Evolutionary conservation across 2,888 invertebrate genomes (phyloP).

Genomic region (Thereva nobilitata): DNA sequence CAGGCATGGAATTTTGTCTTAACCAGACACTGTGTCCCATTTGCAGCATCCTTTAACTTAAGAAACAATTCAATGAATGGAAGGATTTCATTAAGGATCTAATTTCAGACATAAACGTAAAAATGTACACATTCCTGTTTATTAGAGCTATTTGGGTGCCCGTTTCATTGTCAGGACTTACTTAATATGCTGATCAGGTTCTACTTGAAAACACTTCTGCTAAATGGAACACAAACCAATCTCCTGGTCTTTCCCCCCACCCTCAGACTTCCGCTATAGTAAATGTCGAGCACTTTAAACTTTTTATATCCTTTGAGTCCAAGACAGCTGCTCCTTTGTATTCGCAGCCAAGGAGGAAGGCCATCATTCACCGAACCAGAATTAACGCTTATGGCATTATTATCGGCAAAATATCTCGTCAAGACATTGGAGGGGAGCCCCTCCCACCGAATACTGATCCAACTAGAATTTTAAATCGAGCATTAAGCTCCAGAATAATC

Average conservation of each 20-base stretch:
- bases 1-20: not conserved
- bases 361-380: constrained; percentile 22
- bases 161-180: not conserved
- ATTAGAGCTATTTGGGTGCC: not conserved
- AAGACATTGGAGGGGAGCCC: constrained; percentile 4
- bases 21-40: not conserved
- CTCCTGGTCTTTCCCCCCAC: not conserved
- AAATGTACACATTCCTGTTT: constrained; percentile 12
- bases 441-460: constrained; percentile 23
- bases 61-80: not conserved
- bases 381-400: constrained; percentile 43
- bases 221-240: constrained; percentile 29
- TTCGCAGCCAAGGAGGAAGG: constrained; percentile 19
- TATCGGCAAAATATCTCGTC: constrained; percentile 39
- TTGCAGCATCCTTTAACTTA: not conserved
- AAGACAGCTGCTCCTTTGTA: constrained; percentile 10
- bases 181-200: constrained; percentile 30
- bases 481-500: constrained; percentile 35
- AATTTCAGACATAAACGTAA: not conserved
- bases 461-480: constrained; percentile 42
- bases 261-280: no score
- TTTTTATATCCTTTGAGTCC: not conserved
- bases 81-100: not conserved
- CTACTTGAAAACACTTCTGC: constrained; percentile 25
- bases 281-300: constrained; percentile 19